Conservation (phyloP, 64 coral and sea anemone species). For the Porites australiensis region DNA sequence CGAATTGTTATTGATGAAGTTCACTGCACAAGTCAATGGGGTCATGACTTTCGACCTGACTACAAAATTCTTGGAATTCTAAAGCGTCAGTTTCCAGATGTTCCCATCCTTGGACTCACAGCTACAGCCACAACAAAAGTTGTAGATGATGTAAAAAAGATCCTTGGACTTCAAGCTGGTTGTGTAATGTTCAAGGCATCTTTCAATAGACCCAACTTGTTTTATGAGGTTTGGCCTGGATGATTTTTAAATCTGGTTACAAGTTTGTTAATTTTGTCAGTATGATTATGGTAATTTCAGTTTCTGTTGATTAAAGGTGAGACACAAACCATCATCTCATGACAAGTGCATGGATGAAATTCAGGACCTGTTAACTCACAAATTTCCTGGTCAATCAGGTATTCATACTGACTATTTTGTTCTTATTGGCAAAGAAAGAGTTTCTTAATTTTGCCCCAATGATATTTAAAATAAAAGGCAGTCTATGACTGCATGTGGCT, state of each 20-base stretch:
- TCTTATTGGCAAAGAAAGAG: too few species aligned
- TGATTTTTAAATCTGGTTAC: not conserved
- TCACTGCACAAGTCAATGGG: constrained; percentile 98
- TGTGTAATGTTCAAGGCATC: constrained; percentile 94
- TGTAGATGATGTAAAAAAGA: constrained; percentile 95
- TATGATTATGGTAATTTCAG: not conserved
- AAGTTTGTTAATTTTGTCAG: not conserved
- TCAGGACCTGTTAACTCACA: constrained; percentile 51
- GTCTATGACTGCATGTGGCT: too few species aligned
- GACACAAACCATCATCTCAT: constrained; percentile 65
- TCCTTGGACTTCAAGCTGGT: constrained; percentile 72
- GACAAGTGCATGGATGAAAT: constrained; percentile 83
- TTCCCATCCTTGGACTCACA: constrained; percentile 94
- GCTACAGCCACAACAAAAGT: constrained; percentile 95
- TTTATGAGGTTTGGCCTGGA: constrained; percentile 82
- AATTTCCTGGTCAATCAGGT: constrained; percentile 79
- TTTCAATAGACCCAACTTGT: constrained; percentile 93
- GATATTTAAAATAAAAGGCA: too few species aligned
- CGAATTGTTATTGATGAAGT: constrained; percentile 98
- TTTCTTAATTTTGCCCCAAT: too few species aligned
- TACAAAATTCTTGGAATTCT: constrained; percentile 98
- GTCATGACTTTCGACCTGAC: constrained; percentile 98
- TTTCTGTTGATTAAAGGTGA: constrained; percentile 34
- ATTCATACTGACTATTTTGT: not conserved
- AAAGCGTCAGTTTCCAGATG: constrained; percentile 92